These are phyloP conservation scores for Parauchenoglanis punctatus DNA, from an alignment of 2,797 vertebrate species.

Conservation along the genomic window DNA sequence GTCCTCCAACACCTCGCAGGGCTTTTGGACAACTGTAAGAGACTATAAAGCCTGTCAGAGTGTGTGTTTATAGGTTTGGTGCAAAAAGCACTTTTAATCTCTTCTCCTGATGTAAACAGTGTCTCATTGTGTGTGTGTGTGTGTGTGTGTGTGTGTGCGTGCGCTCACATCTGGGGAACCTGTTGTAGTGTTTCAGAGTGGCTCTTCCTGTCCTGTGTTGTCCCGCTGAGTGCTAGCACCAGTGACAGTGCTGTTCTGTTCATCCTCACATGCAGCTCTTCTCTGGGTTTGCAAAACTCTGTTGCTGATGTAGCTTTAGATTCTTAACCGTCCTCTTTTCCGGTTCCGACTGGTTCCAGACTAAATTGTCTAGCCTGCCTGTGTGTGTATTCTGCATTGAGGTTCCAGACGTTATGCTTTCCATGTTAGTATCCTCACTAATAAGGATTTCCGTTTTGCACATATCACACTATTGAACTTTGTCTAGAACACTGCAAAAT, in stretches of 20 bases:
- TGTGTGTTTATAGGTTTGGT: background rate
- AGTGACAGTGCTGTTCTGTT: conserved; percentile 1
- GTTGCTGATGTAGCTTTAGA: background rate
- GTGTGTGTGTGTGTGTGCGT: background rate
- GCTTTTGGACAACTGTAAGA: background rate
- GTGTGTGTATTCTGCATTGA: background rate
- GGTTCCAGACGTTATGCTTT: background rate
- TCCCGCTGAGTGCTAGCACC: background rate
- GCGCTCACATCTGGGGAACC: background rate
- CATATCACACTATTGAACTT: background rate
- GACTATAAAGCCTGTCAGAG: background rate
- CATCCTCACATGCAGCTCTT: conserved; percentile 42
- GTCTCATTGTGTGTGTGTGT: background rate
- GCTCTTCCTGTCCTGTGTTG: conserved; percentile 6
- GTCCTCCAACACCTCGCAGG: background rate
- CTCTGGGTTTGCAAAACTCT: background rate
- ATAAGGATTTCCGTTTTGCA: background rate
- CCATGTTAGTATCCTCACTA: background rate
- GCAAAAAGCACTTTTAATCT: conserved; percentile 16
- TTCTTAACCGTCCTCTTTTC: background rate
- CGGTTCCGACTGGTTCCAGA: background rate
- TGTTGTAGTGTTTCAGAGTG: background rate
- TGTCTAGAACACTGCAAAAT: background rate
- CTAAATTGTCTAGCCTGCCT: background rate
- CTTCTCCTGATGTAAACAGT: conserved; percentile 27